Conservation (phyloP, 1,140 invertebrate genomes). For the Drosophila busckii region DNA sequence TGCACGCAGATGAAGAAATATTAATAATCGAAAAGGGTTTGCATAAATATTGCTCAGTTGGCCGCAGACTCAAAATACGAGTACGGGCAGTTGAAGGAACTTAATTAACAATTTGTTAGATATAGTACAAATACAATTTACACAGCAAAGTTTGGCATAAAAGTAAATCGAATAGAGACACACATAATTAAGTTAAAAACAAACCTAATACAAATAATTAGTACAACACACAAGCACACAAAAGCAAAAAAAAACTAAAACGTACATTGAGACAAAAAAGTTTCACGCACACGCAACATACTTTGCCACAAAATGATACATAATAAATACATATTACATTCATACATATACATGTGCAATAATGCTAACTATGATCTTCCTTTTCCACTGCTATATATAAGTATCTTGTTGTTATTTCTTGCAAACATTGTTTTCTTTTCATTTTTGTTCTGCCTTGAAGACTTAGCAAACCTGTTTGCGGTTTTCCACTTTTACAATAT, state of each 20-base stretch:
- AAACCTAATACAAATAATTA: constrained; percentile 9
- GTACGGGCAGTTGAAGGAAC: constrained; percentile 58
- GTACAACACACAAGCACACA: constrained; percentile 12
- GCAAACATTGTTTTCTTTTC: constrained; percentile 10
- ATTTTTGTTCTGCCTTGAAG: constrained; percentile 35
- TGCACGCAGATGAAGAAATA: constrained; percentile 42
- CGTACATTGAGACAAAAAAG: constrained; percentile 12
- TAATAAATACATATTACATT: constrained; percentile 31
- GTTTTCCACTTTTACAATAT: constrained; percentile 38
- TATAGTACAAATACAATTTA: constrained; percentile 21
- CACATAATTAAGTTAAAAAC: constrained; percentile 14
- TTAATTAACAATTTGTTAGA: constrained; percentile 49
- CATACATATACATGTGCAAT: constrained; percentile 62
- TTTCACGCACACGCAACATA: constrained; percentile 4
- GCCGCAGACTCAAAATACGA: constrained; percentile 22
- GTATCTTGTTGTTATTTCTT: constrained; percentile 33
- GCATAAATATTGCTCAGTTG: constrained; percentile 50
- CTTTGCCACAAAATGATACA: background rate
- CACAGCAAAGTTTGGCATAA: constrained; percentile 15
- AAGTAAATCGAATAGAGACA: background rate
- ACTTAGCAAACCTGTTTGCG: constrained; percentile 46
- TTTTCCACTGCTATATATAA: constrained; percentile 43
- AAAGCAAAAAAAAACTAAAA: constrained; percentile 33
- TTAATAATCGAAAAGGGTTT: constrained; percentile 53
- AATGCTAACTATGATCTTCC: constrained; percentile 63